phyloP scores from a whole-genome alignment of 2,797 vertebrate genomes.

The Coilia nasus region DNA sequence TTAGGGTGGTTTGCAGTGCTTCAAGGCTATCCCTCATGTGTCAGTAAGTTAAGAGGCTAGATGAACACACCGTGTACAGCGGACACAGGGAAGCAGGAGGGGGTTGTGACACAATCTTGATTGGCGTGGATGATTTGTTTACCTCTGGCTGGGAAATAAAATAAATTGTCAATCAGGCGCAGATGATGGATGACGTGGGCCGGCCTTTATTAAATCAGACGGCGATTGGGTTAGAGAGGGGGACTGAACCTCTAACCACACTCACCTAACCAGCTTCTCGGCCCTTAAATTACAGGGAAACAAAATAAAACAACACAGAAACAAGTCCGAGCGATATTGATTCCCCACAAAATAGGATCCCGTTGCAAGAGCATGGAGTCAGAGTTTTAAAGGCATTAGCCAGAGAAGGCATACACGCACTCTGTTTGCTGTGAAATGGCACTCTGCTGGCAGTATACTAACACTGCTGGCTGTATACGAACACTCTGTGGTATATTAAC shows the following conservation, averaged over 20 bases:
- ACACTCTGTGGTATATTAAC: too few relatives aligned
- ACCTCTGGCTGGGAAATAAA: conserved; percentile 11
- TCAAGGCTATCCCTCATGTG: background rate
- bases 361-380: background rate
- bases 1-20: background rate
- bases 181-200: conserved; percentile 20
- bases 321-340: background rate
- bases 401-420: too few relatives aligned
- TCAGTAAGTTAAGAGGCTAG: background rate
- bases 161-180: conserved; percentile 29
- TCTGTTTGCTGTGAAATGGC: too few relatives aligned
- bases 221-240: background rate
- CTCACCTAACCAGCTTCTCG: background rate
- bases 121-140: conserved; percentile 29
- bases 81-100: background rate
- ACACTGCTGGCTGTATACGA: too few relatives aligned
- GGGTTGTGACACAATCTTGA: conserved; percentile 11
- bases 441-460: too few relatives aligned
- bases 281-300: background rate
- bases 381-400: background rate
- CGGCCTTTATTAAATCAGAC: background rate
- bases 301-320: conserved; percentile 3
- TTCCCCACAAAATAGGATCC: background rate
- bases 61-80: background rate
- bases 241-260: background rate